Conservation (phyloP, 2,888 invertebrate species). For the Stictocephala bisonia region DNA sequence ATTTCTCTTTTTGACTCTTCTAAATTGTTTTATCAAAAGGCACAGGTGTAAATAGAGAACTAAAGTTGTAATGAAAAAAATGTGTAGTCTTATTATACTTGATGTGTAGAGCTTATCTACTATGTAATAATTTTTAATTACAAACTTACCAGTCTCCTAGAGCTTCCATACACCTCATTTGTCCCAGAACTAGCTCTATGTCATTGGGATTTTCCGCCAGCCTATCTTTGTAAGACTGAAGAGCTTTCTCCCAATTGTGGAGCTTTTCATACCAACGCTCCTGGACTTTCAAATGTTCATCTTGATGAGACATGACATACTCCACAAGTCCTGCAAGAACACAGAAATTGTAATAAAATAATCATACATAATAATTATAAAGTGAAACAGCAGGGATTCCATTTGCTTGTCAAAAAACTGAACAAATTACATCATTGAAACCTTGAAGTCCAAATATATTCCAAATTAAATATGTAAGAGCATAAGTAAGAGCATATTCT, state of each 20-base stretch:
- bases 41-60: background rate
- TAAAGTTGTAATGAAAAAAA: too few relatives aligned
- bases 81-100: too few relatives aligned
- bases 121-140: background rate
- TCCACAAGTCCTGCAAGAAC: slow-evolving; percentile 72
- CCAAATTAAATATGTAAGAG: too few relatives aligned
- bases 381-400: too few relatives aligned
- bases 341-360: background rate
- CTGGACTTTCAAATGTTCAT: slow-evolving; percentile 71
- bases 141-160: slow-evolving; percentile 87
- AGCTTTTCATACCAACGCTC: slow-evolving; percentile 99
- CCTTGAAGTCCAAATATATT: too few relatives aligned
- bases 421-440: too few relatives aligned
- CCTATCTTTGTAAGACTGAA: slow-evolving; percentile 86
- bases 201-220: slow-evolving; percentile 74
- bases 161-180: slow-evolving; percentile 92
- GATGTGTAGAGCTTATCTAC: background rate
- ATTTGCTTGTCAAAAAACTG: too few relatives aligned
- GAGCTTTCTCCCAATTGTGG: slow-evolving; percentile 98
- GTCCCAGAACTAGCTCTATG: slow-evolving; percentile 86
- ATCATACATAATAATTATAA: too few relatives aligned
- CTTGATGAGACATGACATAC: slow-evolving; percentile 86
- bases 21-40: too few relatives aligned
- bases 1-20: too few relatives aligned
- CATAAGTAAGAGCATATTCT: too few relatives aligned